A percentile compares a stretch with the other conserved stretches of the same genome.
These are phyloP conservation scores for Cebidichthys violaceus DNA, from an alignment of 2,113 vertebrate species.

Conservation along the genomic window DNA sequence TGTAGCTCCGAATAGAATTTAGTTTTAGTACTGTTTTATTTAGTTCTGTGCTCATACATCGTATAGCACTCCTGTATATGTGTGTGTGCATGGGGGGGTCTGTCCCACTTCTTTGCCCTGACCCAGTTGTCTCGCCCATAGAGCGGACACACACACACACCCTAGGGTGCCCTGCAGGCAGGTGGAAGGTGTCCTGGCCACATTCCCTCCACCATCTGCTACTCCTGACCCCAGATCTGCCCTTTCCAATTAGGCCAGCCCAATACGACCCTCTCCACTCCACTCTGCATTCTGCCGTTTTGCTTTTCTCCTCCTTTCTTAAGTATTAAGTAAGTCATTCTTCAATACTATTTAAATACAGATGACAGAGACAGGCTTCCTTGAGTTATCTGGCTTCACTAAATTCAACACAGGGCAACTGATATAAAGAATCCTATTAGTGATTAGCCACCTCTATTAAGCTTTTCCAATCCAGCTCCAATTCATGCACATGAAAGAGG, in stretches of 20 bases:
- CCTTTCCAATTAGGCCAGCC: constrained; percentile 41
- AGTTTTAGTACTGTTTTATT: background rate
- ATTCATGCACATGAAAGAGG: too few relatives aligned
- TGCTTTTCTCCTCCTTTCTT: background rate
- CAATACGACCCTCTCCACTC: background rate
- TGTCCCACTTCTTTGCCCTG: constrained; percentile 62
- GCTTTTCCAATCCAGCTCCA: too few relatives aligned
- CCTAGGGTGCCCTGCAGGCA: constrained; percentile 53
- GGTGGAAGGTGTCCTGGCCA: constrained; percentile 60
- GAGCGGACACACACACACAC: constrained; percentile 47
- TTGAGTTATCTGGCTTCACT: too few relatives aligned
- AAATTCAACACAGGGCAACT: too few relatives aligned
- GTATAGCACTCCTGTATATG: background rate
- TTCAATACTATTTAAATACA: background rate
- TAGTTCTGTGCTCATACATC: background rate
- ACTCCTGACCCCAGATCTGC: constrained; percentile 39
- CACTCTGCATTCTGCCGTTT: background rate
- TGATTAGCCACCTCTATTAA: too few relatives aligned
- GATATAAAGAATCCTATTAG: too few relatives aligned
- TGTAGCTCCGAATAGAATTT: too few relatives aligned
- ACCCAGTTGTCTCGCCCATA: constrained; percentile 58
- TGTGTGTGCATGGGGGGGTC: background rate
- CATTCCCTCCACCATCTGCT: constrained; percentile 63
- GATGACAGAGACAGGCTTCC: background rate
- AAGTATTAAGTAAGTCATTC: background rate